Conservation (phyloP, 2,797 vertebrate genomes). For the Microctenopoma lineatum region DNA sequence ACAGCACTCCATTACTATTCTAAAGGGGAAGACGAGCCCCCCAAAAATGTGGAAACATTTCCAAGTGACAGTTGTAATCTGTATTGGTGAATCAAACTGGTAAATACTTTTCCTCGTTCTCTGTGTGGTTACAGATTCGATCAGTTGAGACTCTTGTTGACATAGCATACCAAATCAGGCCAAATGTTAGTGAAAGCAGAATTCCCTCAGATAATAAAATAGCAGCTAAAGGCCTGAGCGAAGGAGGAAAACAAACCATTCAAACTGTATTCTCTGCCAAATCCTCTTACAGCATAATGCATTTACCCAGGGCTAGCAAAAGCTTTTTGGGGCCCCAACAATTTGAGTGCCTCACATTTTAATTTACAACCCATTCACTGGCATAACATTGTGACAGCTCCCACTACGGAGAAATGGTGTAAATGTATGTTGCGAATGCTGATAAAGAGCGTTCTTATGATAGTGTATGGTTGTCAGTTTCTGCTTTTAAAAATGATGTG, state of each 20-base stretch:
- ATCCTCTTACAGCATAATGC: conserved; percentile 64
- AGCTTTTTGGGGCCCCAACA: conserved; percentile 45
- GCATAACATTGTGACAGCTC: conserved; percentile 17
- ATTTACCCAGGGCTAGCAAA: conserved; percentile 54
- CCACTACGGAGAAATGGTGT: conserved; percentile 8
- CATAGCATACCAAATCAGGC: conserved; percentile 63
- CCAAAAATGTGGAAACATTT: conserved; percentile 34
- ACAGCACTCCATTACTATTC: conserved; percentile 17
- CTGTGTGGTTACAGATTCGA: conserved; percentile 57
- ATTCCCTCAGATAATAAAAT: conserved; percentile 66
- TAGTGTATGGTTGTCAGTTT: conserved; percentile 4
- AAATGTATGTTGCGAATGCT: conserved; percentile 14
- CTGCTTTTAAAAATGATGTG: conserved; percentile 3
- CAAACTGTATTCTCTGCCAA: conserved; percentile 59
- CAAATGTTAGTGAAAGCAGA: conserved; percentile 48
- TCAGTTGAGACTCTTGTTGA: conserved; percentile 60
- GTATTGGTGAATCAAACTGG: conserved; percentile 46
- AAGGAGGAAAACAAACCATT: conserved; percentile 63
- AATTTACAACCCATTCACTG: conserved; percentile 50
- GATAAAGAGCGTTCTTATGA: conserved; percentile 12
- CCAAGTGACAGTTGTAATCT: conserved; percentile 39
- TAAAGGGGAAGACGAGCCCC: neutral
- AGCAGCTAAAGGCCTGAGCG: conserved; percentile 50
- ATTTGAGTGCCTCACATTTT: conserved; percentile 48
- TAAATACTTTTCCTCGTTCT: conserved; percentile 49